phyloP scores from a whole-genome alignment of 2,888 invertebrate genomes.

The Eupeodes luniger region DNA sequence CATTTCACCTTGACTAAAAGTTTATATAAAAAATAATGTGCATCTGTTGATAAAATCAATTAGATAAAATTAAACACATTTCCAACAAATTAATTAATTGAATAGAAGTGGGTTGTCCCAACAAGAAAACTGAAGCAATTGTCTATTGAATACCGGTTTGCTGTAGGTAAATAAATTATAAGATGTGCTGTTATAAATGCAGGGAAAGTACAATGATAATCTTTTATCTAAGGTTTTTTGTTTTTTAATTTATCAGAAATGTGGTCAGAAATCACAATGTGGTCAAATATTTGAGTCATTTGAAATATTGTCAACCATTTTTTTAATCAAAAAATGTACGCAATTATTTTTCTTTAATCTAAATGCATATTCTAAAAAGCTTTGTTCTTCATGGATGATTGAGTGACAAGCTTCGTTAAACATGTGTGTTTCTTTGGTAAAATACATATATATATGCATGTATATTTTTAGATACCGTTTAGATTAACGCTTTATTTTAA shows the following conservation, averaged over 20 bases:
- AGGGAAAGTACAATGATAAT: constrained; percentile 3
- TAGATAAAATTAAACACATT: constrained; percentile 50
- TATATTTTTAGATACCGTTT: background rate
- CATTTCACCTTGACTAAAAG: constrained; percentile 34
- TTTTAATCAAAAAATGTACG: background rate
- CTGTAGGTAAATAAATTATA: background rate
- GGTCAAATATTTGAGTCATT: constrained; percentile 36
- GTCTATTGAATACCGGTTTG: background rate
- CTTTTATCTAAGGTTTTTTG: background rate
- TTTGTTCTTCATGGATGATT: background rate
- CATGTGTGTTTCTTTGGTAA: background rate
- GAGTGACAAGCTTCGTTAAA: background rate
- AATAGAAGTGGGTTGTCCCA: background rate
- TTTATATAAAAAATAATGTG: background rate
- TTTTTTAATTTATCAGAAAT: background rate
- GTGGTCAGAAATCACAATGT: background rate
- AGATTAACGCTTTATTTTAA: background rate
- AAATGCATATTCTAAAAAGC: background rate
- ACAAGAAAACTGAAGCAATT: background rate
- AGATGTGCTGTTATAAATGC: constrained; percentile 2
- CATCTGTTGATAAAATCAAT: constrained; percentile 36
- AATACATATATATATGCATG: background rate
- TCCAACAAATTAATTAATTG: constrained; percentile 50
- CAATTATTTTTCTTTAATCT: background rate
- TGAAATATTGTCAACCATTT: background rate